phyloP scores from a whole-genome alignment of 2,888 invertebrate species.

The Nysson spinosus region DNA sequence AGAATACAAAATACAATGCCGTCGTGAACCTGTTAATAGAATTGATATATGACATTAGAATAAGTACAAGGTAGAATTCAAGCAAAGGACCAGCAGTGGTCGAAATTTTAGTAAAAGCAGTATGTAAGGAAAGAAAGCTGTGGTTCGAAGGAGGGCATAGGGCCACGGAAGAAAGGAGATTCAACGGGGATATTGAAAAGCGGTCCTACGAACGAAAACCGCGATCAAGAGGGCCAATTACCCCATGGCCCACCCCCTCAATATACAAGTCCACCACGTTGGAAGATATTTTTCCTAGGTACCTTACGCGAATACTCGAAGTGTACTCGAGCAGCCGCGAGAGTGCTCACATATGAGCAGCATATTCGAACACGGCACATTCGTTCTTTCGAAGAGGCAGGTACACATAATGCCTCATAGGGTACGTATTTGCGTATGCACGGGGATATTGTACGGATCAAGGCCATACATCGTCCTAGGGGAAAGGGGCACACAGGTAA shows the following conservation, averaged over 20 bases:
- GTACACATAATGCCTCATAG: conserved; percentile 52
- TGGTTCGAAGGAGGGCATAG: conserved; percentile 8
- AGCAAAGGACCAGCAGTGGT: too few species aligned
- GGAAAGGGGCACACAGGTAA: conserved; percentile 14
- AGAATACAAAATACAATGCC: too few species aligned
- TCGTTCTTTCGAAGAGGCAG: conserved; percentile 49
- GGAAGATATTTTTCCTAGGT: conserved; percentile 67
- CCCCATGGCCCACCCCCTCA: conserved; percentile 54
- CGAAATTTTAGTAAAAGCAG: too few species aligned
- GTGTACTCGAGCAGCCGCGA: conserved; percentile 65
- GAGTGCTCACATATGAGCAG: conserved; percentile 59
- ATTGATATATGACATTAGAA: too few species aligned
- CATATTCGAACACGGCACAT: conserved; percentile 39
- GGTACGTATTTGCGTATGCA: conserved; percentile 30
- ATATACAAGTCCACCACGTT: conserved; percentile 49
- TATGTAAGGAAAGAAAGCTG: neutral
- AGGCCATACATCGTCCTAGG: conserved; percentile 17
- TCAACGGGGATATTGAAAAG: conserved; percentile 70
- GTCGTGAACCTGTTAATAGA: too few species aligned
- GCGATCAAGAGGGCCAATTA: conserved; percentile 77
- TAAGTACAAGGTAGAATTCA: too few species aligned
- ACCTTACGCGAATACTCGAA: conserved; percentile 65
- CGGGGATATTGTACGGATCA: conserved; percentile 40
- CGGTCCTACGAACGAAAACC: conserved; percentile 65
- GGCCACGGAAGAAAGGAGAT: conserved; percentile 20